Conservation (phyloP, 2,888 invertebrate genomes). For the Coremacera marginata region DNA sequence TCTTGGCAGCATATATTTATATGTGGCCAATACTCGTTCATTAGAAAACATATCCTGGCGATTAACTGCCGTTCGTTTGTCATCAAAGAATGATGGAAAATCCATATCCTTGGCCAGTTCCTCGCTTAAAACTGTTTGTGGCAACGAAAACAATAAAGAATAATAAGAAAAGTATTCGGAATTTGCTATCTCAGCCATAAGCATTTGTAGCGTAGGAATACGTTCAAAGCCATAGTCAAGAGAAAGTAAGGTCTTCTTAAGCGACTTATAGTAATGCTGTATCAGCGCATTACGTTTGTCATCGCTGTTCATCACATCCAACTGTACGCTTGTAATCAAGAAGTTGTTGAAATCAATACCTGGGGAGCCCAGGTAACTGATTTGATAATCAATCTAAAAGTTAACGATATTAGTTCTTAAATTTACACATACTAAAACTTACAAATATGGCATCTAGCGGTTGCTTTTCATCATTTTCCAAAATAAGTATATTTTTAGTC, state of each 20-base stretch:
- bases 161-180: conserved; percentile 45
- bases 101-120: conserved; percentile 36
- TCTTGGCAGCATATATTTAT: conserved; percentile 41
- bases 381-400: conserved; percentile 37
- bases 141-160: conserved; percentile 39
- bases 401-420: neutral
- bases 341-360: conserved; percentile 34
- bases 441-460: conserved; percentile 30
- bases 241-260: neutral
- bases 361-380: conserved; percentile 21
- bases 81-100: conserved; percentile 39
- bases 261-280: conserved; percentile 21
- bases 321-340: conserved; percentile 32
- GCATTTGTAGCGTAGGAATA: conserved; percentile 35
- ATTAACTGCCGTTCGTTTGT: conserved; percentile 30
- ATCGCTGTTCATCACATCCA: conserved; percentile 5
- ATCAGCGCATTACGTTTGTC: conserved; percentile 9
- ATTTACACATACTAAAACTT: conserved; percentile 11
- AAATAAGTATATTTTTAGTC: conserved; percentile 31
- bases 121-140: conserved; percentile 44
- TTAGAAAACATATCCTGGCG: conserved; percentile 41
- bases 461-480: neutral
- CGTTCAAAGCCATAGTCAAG: neutral
- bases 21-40: conserved; percentile 37
- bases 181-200: conserved; percentile 40